Percentiles rank a stretch among this genome's conserved stretches.
These are phyloP conservation scores for Stercorarius parasiticus DNA, from an alignment of 2,113 vertebrate genomes.

Conservation along the genomic window DNA sequence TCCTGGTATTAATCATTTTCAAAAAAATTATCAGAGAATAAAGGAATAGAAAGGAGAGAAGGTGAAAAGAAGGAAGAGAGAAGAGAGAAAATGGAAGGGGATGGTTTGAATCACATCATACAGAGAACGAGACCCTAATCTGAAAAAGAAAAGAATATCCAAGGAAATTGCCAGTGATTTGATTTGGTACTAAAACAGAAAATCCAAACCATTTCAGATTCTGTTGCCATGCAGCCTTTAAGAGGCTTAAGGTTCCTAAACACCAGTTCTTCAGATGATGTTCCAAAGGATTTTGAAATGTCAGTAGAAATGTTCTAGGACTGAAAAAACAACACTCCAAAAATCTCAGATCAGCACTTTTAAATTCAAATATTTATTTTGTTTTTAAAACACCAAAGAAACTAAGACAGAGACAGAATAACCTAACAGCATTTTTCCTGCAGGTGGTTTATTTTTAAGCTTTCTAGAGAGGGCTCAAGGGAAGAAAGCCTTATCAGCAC, in stretches of 20 bases:
- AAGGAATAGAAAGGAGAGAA: not conserved
- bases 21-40: not conserved
- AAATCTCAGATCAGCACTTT: not conserved
- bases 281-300: constrained; percentile 19
- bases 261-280: not conserved
- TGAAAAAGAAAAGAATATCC: not conserved
- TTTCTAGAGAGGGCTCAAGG: constrained; percentile 14
- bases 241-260: constrained; percentile 1
- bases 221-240: not conserved
- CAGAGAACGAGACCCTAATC: not conserved
- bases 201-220: not conserved
- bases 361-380: constrained; percentile 42
- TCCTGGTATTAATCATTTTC: not conserved
- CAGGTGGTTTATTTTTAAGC: constrained; percentile 21
- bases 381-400: not conserved
- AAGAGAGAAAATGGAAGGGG: not conserved
- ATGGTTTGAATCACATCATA: not conserved
- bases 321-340: not conserved
- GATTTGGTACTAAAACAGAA: not conserved
- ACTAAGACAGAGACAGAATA: not conserved
- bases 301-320: not conserved
- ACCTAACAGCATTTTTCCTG: constrained; percentile 12
- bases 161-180: not conserved
- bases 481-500: constrained; percentile 53
- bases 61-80: not conserved